These are phyloP conservation scores for Rhopalosiphum nymphaeae DNA, from an alignment of 2,888 invertebrate species.

Conservation along the genomic window DNA sequence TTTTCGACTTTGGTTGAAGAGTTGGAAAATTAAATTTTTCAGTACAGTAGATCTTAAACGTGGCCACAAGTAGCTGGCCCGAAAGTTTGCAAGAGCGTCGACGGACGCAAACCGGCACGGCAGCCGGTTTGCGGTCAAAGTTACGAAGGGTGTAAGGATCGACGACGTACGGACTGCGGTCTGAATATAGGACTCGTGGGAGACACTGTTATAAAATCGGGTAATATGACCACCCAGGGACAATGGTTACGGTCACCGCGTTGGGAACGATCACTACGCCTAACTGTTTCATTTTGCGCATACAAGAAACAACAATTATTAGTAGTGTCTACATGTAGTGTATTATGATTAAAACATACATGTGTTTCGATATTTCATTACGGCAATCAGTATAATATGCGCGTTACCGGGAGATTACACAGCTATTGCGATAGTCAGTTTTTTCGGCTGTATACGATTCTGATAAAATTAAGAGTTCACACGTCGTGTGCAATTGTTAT, in stretches of 20 bases:
- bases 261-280: no score
- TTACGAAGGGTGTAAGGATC: background rate
- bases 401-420: background rate
- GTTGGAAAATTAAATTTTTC: no score
- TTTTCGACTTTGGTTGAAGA: no score
- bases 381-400: background rate
- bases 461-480: background rate
- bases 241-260: background rate
- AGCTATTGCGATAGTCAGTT: background rate
- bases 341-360: no score
- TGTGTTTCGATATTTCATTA: background rate
- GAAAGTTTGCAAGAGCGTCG: background rate
- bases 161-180: background rate
- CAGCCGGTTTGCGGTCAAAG: background rate
- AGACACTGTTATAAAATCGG: background rate
- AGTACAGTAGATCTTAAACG: no score
- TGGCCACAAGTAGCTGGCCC: background rate
- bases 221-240: background rate
- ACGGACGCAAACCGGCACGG: background rate
- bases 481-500: background rate
- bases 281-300: background rate
- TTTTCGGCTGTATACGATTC: background rate
- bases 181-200: background rate
- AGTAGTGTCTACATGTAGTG: no score
- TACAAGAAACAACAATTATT: no score